Percentiles rank a stretch among this genome's conserved stretches.
phyloP scores from a whole-genome alignment of 1,140 invertebrate genomes.

The Lutraria rhynchaena region DNA sequence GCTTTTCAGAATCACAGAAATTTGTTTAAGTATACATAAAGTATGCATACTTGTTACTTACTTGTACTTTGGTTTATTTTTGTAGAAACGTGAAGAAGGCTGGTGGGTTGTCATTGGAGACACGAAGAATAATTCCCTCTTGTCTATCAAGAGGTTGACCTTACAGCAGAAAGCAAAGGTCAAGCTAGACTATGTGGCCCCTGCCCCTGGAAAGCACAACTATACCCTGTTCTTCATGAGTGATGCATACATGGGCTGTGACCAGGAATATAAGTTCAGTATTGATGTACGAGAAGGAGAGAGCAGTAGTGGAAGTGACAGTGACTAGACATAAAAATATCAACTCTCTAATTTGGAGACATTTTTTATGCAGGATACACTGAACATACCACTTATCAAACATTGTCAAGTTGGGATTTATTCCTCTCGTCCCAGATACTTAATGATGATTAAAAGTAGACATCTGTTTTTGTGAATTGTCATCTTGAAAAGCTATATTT shows the following conservation, averaged over 20 bases:
- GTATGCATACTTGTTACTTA: too few relatives aligned
- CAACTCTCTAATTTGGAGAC: not conserved
- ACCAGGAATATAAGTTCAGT: conserved; percentile 86
- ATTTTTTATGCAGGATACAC: too few relatives aligned
- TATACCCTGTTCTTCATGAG: conserved; percentile 99
- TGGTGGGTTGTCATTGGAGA: conserved; percentile 99
- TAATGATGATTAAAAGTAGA: too few relatives aligned
- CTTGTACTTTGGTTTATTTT: too few relatives aligned
- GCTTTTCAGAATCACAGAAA: too few relatives aligned
- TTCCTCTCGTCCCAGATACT: too few relatives aligned
- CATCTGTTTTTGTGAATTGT: too few relatives aligned
- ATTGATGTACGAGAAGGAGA: conserved; percentile 88
- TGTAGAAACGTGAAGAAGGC: conserved; percentile 97
- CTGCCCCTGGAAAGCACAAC: conserved; percentile 88
- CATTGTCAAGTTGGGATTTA: too few relatives aligned
- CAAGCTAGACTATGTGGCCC: conserved; percentile 97
- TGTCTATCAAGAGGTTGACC: conserved; percentile 97
- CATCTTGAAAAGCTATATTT: too few relatives aligned
- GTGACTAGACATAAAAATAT: conserved; percentile 69
- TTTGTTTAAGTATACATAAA: too few relatives aligned
- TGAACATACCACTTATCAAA: too few relatives aligned
- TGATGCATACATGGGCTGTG: conserved; percentile 98
- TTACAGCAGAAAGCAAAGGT: conserved; percentile 97
- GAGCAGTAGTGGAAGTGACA: conserved; percentile 79
- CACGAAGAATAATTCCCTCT: conserved; percentile 94